Evolutionary conservation across 30 jellyfish, hydroid and myxozoan genomes (phyloP).

Genomic region (Haliclystus octoradiatus): DNA sequence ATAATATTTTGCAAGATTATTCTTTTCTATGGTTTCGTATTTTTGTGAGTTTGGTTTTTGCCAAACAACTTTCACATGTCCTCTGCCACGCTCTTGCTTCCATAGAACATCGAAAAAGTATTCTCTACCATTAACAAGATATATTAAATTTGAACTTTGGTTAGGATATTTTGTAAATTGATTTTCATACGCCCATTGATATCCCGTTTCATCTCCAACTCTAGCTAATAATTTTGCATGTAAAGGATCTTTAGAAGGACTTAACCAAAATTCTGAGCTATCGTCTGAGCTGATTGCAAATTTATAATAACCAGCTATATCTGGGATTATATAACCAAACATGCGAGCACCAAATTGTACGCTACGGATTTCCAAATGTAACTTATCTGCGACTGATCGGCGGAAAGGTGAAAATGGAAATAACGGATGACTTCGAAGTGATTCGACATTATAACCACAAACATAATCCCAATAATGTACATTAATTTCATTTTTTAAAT

Average conservation of each 20-base stretch:
- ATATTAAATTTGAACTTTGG: constrained; percentile 22
- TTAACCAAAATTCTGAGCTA: constrained; percentile 60
- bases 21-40: constrained; percentile 10
- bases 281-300: constrained; percentile 71
- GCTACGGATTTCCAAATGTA: constrained; percentile 24
- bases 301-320: constrained; percentile 15
- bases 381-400: constrained; percentile 13
- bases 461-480: constrained; percentile 68
- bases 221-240: constrained; percentile 22
- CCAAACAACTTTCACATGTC: constrained; percentile 67
- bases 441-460: constrained; percentile 60
- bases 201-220: constrained; percentile 50
- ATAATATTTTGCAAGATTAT: constrained; percentile 25
- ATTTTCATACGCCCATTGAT: constrained; percentile 45
- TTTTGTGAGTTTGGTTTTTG: constrained; percentile 13
- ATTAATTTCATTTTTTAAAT: constrained; percentile 8
- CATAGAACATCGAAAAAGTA: constrained; percentile 57
- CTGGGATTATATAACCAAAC: constrained; percentile 48
- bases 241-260: constrained; percentile 56
- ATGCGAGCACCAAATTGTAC: constrained; percentile 58
- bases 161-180: constrained; percentile 40
- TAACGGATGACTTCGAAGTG: constrained; percentile 60
- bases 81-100: constrained; percentile 71
- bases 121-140: constrained; percentile 19
- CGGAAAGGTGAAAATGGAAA: constrained; percentile 70